Evolutionary conservation across 2,888 invertebrate species (phyloP), one percentile per base, ranked within the genome.

Genomic region (Phytoseiulus persimilis): DNA sequence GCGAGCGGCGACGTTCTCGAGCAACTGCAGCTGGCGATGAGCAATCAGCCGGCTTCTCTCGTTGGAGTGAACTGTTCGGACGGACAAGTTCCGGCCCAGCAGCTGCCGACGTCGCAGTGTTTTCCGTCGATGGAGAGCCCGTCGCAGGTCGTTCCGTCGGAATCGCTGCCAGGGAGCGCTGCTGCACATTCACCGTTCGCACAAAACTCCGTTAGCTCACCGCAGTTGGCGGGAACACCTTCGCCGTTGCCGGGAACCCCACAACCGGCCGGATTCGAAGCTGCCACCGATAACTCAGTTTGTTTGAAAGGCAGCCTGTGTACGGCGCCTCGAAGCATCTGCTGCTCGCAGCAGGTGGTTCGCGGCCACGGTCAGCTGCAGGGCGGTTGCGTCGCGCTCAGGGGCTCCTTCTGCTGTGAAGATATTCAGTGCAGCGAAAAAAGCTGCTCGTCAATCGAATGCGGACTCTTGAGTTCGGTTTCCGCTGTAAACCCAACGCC

Each of bases 131-230:
- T 87, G 32, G 87, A n/a, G 32, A 87, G 87, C 87, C 87, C 87
- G 11, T 87, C 87, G 87, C 87, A 87, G 33, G 87, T 87, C 28
- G 87, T 87, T n/a, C 87, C 87, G 18, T 87, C 87, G 23, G 87
- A 87, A n/a, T 87, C 39, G 28, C 32, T 45, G 6, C 31, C 3
- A 0, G 87, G 87, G 11, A 45, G 31, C 32, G 39, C 32, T 45
- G 87, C 39, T n/a, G 39, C 87, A n/a, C 87, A 87, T 32, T 87
- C 87, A 18, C 87, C 87, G 2, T 87, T 87, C 33, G 33, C 87
- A 33, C 87, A 87, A 45, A 65, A 14, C 65, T 45, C 87, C 32
- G 87, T 45, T 1, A 33, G 33, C 39, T 45, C 87, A 5, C 87
- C 87, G 32, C 87, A 65, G 65, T 65, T 65, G 28, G 65, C 65